Evolutionary conservation across 2,888 invertebrate genomes (phyloP).

Genomic region (Dasysyrphus albostriatus): DNA sequence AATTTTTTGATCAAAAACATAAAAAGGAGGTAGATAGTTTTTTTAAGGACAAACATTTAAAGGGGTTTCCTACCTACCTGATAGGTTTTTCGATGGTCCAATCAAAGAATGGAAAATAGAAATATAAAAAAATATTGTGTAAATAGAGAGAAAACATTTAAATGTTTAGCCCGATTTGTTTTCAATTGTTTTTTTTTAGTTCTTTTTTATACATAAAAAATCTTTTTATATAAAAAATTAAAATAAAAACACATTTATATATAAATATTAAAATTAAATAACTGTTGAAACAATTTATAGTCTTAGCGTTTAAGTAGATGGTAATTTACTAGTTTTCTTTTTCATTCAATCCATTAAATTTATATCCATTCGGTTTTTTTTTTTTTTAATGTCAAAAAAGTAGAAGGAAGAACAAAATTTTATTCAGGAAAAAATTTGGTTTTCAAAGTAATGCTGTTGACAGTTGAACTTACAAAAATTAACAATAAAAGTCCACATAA

Average conservation of each 20-base stretch:
- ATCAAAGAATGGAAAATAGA: neutral
- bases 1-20: conserved; percentile 17
- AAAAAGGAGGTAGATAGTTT: conserved; percentile 25
- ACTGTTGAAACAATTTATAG: conserved; percentile 64
- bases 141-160: conserved; percentile 45
- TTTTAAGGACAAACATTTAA: neutral
- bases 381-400: conserved; percentile 36
- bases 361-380: conserved; percentile 22
- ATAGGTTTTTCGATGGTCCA: conserved; percentile 21
- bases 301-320: conserved; percentile 71
- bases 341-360: conserved; percentile 27
- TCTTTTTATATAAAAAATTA: conserved; percentile 36
- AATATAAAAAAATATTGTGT: conserved; percentile 24
- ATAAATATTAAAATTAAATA: conserved; percentile 34
- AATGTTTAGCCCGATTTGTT: conserved; percentile 44
- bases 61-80: neutral
- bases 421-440: neutral
- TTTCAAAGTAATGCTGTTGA: conserved; percentile 52
- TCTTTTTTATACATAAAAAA: conserved; percentile 46
- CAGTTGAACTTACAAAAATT: neutral
- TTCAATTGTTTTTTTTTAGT: conserved; percentile 42
- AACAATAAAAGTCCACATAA: conserved; percentile 25
- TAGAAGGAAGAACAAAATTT: neutral
- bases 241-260: conserved; percentile 22
- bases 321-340: conserved; percentile 50